A percentile compares a stretch with the other conserved stretches of the same genome.
These are phyloP conservation scores for Lissocephala sabroskyi DNA, from an alignment of 2,888 invertebrate species.

Conservation along the genomic window DNA sequence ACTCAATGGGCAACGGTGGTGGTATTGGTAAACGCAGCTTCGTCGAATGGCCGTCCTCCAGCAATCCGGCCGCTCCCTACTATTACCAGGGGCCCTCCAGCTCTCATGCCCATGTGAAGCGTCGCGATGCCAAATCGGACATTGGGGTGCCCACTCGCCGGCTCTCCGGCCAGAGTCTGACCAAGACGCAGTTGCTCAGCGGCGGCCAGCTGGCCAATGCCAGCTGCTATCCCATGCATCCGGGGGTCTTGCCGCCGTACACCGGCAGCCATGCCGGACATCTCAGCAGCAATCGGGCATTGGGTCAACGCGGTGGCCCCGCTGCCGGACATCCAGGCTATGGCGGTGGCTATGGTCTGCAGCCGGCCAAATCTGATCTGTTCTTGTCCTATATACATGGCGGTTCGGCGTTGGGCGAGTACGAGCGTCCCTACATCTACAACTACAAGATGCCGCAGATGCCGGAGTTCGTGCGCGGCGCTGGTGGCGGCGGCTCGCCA, in stretches of 20 bases:
- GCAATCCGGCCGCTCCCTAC: constrained; percentile 67
- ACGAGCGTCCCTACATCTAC: constrained; percentile 67
- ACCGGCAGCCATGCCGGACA: constrained; percentile 38
- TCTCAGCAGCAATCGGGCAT: constrained; percentile 36
- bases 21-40: constrained; percentile 61
- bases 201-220: constrained; percentile 60
- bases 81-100: constrained; percentile 64
- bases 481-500: constrained; percentile 8
- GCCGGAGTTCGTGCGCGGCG: constrained; percentile 49
- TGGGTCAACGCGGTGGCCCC: constrained; percentile 29
- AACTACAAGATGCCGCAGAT: constrained; percentile 70
- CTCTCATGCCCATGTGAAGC: constrained; percentile 43
- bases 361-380: constrained; percentile 71
- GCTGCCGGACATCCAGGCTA: no score
- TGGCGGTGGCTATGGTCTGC: constrained; percentile 47
- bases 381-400: constrained; percentile 69
- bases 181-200: constrained; percentile 67
- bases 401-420: constrained; percentile 35
- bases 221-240: constrained; percentile 58
- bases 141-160: constrained; percentile 70
- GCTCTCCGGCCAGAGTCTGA: constrained; percentile 58
- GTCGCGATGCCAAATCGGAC: constrained; percentile 72
- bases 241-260: constrained; percentile 6
- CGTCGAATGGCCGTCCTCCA: constrained; percentile 60
- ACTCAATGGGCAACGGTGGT: constrained; percentile 43